Evolutionary conservation across 2,888 invertebrate species (phyloP), one percentile per base, ranked within the genome.

Genomic region (Temnothorax ravouxi): DNA sequence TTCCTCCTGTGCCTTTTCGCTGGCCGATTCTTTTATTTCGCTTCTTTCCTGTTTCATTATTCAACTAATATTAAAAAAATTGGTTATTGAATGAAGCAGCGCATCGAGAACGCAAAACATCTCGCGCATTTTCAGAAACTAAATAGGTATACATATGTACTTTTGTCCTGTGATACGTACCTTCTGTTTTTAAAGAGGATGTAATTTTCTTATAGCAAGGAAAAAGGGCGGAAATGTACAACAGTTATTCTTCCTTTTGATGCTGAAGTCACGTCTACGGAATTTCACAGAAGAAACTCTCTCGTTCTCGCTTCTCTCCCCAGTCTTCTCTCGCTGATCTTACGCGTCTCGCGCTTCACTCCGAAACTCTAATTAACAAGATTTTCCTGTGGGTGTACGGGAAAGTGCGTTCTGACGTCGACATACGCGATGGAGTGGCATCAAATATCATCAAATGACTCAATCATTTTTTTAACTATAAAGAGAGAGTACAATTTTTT

Each of bases 361-460:
- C 83, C 66, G 87, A 88, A 87, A 84, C 75, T 90, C 89, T 90
- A 90, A 90, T 90, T 90, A 90, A 89, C 90, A 86, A 80, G 88
- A 66, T 88, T 88, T 86, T 88, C 85, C 88, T 54, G 81, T 59
- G 84, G 64, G 61, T 89, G 72, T 86, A 83, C 76, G 66, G 75
- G 83, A 61, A 59, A 18, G 18, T 11, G 59, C 75, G 66, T 61
- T 89, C 74, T 54, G 77, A 50, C 41, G 66, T 79, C 72, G 71
- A 83, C 87, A 41, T 21, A 85, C 75, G 67, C 38, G 50, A 84
- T 77, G 9, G 38, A 15, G 9, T n/a, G 18, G 2, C 41, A 74
- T 47, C n/a, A 56, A 79, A 54, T 54, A 38, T 29, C 21, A 38
- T 34, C 56, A 72, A 52, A 34, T 34, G 9, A 29, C 9, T 21